phyloP scores from a whole-genome alignment of 1,140 invertebrate genomes.

The Bombus superbus region DNA sequence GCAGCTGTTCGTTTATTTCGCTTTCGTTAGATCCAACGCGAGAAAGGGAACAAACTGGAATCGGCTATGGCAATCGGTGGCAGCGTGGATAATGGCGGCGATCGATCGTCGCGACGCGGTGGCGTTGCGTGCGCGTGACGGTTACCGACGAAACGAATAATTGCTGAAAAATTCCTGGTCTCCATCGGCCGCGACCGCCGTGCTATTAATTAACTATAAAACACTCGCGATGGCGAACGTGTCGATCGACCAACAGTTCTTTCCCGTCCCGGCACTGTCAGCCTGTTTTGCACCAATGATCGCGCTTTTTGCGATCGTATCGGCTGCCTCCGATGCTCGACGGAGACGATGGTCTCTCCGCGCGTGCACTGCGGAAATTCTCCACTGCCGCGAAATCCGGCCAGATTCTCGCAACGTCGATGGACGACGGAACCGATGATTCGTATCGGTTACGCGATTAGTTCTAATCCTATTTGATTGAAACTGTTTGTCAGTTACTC shows the following conservation, averaged over 20 bases:
- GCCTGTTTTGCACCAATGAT: not conserved
- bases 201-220: slow-evolving; percentile 68
- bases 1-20: not conserved
- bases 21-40: slow-evolving; percentile 28
- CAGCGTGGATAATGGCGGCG: slow-evolving; percentile 11
- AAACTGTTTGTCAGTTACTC: too few relatives aligned
- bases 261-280: slow-evolving; percentile 17
- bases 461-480: too few relatives aligned
- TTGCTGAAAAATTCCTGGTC: slow-evolving; percentile 67
- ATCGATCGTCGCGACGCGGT: not conserved
- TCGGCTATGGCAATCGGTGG: not conserved
- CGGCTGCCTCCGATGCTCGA: not conserved
- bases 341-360: too few relatives aligned
- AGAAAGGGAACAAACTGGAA: slow-evolving; percentile 24
- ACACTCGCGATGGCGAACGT: slow-evolving; percentile 58
- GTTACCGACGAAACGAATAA: slow-evolving; percentile 63
- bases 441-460: too few relatives aligned
- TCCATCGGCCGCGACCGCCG: slow-evolving; percentile 60
- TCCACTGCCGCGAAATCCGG: too few relatives aligned
- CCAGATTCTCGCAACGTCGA: too few relatives aligned
- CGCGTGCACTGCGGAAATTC: too few relatives aligned
- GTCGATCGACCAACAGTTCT: slow-evolving; percentile 51
- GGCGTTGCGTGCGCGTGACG: slow-evolving; percentile 28
- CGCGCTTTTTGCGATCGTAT: not conserved
- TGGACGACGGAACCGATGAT: too few relatives aligned